Evolutionary conservation across 2,888 invertebrate genomes (phyloP).

Genomic region (Nebria brevicollis): DNA sequence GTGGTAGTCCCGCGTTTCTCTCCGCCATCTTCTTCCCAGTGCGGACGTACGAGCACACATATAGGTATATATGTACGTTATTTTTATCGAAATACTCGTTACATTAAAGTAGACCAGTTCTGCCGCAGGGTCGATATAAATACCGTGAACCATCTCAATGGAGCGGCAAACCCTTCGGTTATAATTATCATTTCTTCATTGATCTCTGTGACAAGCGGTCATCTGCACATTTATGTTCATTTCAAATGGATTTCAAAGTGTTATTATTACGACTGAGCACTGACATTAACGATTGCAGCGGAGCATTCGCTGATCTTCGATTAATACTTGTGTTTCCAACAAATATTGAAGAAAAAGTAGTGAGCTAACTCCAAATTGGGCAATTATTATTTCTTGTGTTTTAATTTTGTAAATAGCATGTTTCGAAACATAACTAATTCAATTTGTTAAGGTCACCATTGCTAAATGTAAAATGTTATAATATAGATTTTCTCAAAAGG

Average conservation of each 20-base stretch:
- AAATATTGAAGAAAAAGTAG: not conserved
- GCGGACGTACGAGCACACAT: not conserved
- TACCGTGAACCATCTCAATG: not conserved
- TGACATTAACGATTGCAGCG: not conserved
- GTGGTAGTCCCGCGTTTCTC: slow-evolving; percentile 53
- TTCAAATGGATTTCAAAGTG: not conserved
- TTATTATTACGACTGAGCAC: not conserved
- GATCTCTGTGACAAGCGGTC: not conserved
- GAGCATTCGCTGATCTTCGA: not conserved
- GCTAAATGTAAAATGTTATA: too few species aligned
- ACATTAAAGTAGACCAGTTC: slow-evolving; percentile 41
- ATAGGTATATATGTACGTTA: slow-evolving; percentile 11
- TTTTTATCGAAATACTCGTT: slow-evolving; percentile 42
- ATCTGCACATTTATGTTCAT: not conserved
- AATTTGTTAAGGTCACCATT: too few species aligned
- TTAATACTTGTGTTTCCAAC: not conserved
- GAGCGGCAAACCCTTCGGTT: slow-evolving; percentile 9
- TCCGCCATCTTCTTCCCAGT: not conserved
- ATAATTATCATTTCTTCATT: not conserved
- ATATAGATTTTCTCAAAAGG: too few species aligned
- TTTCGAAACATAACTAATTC: too few species aligned
- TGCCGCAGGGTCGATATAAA: slow-evolving; percentile 20
- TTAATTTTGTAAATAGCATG: too few species aligned
- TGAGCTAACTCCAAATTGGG: too few species aligned
- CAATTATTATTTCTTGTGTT: too few species aligned